Percentiles rank a stretch among this genome's conserved stretches.
Conservation (phyloP, 2,888 invertebrate species). For the Ctena decussata region DNA sequence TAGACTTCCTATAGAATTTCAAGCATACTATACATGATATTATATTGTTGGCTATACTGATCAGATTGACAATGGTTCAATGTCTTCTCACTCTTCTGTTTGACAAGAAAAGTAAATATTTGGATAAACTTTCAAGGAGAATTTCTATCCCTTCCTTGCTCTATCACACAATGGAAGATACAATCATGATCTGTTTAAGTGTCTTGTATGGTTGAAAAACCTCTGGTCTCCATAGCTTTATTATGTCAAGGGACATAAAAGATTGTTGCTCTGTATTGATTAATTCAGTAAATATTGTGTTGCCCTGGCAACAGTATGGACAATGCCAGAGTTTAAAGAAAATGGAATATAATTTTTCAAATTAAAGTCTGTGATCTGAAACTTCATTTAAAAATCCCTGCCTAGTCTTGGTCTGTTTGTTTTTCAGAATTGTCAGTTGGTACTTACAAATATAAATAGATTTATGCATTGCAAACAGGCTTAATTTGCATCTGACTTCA, state of each 20-base stretch:
- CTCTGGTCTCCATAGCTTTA: background rate
- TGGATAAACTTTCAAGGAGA: slow-evolving; percentile 6
- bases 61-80: background rate
- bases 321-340: too few species aligned
- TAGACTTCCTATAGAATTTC: background rate
- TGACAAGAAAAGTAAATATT: background rate
- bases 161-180: background rate
- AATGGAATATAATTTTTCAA: too few species aligned
- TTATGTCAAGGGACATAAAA: background rate
- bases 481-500: too few species aligned
- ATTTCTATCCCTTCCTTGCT: background rate
- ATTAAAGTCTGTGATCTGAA: too few species aligned
- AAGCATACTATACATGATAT: background rate
- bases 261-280: background rate
- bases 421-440: too few species aligned
- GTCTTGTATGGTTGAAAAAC: background rate
- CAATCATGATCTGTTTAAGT: background rate
- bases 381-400: too few species aligned
- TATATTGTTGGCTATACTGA: background rate
- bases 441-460: too few species aligned
- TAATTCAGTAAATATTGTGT: slow-evolving; percentile 4
- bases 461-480: too few species aligned
- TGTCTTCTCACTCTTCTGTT: background rate
- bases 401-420: too few species aligned
- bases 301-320: background rate